A percentile compares a stretch with the other conserved stretches of the same genome.
Conservation (phyloP, 2,113 vertebrate species). For the Myiozetetes cayanensis region DNA sequence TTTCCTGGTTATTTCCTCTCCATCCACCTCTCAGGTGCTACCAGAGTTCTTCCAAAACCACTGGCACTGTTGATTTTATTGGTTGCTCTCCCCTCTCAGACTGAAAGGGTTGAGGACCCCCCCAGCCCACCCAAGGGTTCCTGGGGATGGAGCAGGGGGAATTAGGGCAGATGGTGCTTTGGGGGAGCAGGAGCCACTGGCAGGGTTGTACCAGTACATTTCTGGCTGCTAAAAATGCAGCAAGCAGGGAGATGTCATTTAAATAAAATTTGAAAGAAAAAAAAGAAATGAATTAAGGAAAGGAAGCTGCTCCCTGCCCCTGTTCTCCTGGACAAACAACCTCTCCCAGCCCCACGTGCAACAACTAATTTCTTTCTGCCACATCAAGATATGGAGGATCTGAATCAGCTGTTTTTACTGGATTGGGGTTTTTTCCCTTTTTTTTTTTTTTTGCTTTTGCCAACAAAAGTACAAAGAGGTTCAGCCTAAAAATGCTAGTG, state of each 20-base stretch:
- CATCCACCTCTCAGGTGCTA: accelerated
- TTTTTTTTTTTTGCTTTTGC: neutral
- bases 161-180: accelerated
- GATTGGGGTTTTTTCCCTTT: neutral
- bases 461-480: neutral
- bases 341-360: conserved; percentile 5
- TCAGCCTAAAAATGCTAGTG: neutral
- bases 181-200: neutral
- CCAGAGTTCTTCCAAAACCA: neutral
- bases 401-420: conserved; percentile 38
- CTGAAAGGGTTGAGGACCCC: neutral
- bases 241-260: neutral
- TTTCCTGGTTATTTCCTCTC: neutral
- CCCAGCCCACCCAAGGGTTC: neutral
- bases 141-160: neutral
- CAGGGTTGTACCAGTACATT: accelerated
- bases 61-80: neutral
- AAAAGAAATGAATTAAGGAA: neutral
- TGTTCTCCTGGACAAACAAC: neutral
- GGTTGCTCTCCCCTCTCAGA: neutral
- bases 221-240: neutral
- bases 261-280: neutral
- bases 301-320: neutral
- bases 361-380: conserved; percentile 3
- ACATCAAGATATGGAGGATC: conserved; percentile 16